Evolutionary conservation across 2,113 vertebrate species (phyloP).

Genomic region (Pseudolaguvia tuberculata): DNA sequence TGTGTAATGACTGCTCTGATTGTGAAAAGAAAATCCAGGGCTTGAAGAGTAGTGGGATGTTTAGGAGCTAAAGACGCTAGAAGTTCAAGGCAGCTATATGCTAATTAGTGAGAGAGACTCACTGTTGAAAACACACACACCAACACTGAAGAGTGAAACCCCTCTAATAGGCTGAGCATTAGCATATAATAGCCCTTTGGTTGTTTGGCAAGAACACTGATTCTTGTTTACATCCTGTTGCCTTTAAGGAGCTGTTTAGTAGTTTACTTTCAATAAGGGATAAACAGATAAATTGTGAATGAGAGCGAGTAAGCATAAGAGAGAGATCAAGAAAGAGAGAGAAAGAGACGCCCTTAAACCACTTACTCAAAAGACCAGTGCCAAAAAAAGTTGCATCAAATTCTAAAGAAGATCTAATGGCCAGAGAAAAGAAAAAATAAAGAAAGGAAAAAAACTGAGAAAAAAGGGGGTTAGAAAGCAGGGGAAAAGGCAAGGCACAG

Average conservation of each 20-base stretch:
- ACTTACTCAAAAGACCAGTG: neutral
- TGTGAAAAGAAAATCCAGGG: constrained; percentile 13
- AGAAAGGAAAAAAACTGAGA: constrained; percentile 15
- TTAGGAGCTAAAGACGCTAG: constrained; percentile 25
- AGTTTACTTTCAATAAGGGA: constrained; percentile 22
- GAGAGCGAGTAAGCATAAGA: neutral
- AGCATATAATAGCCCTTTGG: constrained; percentile 48
- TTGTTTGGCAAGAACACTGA: constrained; percentile 29
- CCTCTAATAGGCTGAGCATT: constrained; percentile 48
- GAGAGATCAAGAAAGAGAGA: neutral
- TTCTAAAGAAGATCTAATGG: constrained; percentile 30
- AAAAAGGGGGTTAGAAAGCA: constrained; percentile 33
- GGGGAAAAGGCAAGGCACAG: constrained; percentile 21
- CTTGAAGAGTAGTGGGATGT: constrained; percentile 28
- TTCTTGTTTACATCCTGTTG: constrained; percentile 34
- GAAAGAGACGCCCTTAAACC: neutral
- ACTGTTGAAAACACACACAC: constrained; percentile 1
- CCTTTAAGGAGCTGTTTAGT: constrained; percentile 43
- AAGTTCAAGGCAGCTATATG: constrained; percentile 44
- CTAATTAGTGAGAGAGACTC: constrained; percentile 39
- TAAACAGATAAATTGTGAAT: neutral
- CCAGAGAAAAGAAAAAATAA: constrained; percentile 37
- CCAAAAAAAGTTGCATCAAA: constrained; percentile 27
- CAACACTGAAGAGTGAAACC: constrained; percentile 39
- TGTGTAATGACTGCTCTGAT: constrained; percentile 24